A percentile compares a stretch with the other conserved stretches of the same genome.
Conservation (phyloP, 2,888 invertebrate species). For the Pammene fasciana region DNA sequence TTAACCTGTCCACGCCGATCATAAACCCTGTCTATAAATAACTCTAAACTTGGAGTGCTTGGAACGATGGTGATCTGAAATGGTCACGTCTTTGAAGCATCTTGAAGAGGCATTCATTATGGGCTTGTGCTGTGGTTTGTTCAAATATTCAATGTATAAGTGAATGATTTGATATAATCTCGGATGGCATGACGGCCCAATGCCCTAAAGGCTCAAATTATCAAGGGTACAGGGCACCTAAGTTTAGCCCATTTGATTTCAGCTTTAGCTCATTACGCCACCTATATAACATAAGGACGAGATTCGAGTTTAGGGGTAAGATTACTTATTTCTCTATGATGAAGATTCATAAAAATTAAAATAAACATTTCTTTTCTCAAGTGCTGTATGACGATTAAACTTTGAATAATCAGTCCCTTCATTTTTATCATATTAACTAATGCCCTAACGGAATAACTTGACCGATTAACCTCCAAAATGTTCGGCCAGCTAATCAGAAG, state of each 20-base stretch:
- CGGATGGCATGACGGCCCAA: too few relatives aligned
- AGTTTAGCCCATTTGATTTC: too few relatives aligned
- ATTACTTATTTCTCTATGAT: too few relatives aligned
- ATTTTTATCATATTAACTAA: slow-evolving; percentile 26
- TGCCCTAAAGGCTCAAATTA: too few relatives aligned
- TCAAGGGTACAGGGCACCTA: too few relatives aligned
- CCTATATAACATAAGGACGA: too few relatives aligned
- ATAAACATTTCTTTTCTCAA: not conserved
- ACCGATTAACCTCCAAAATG: slow-evolving; percentile 37
- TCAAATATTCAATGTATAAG: too few relatives aligned
- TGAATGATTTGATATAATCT: too few relatives aligned
- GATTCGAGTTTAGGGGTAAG: too few relatives aligned
- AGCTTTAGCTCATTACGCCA: too few relatives aligned
- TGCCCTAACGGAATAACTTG: slow-evolving; percentile 30
- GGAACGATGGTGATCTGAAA: slow-evolving; percentile 8
- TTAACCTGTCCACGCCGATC: slow-evolving; percentile 59
- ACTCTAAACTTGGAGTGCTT: slow-evolving; percentile 47
- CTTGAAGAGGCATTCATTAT: not conserved
- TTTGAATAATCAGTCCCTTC: slow-evolving; percentile 10
- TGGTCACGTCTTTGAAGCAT: not conserved
- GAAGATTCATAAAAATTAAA: too few relatives aligned
- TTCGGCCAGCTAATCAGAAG: slow-evolving; percentile 29
- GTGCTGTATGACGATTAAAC: not conserved
- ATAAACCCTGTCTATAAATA: slow-evolving; percentile 56
- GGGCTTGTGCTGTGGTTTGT: not conserved